Conservation (phyloP, 2,888 invertebrate genomes). For the Euphydryas editha region DNA sequence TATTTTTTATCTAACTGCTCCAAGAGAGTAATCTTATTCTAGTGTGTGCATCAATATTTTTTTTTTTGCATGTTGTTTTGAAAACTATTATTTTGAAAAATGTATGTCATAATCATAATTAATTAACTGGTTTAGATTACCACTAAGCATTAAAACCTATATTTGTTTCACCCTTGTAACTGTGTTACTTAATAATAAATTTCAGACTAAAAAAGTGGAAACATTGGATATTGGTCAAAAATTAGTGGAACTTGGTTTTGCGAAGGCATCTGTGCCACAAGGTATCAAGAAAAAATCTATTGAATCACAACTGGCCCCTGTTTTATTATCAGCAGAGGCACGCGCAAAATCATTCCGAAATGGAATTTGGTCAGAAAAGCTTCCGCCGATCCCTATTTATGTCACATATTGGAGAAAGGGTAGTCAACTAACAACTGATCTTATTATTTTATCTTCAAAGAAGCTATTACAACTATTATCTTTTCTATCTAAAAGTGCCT, state of each 20-base stretch:
- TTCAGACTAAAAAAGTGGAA: conserved; percentile 72
- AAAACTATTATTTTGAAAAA: no score
- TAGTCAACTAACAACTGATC: conserved; percentile 51
- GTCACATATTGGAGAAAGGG: conserved; percentile 71
- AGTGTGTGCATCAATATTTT: no score
- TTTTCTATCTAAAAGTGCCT: conserved; percentile 59
- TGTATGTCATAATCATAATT: no score
- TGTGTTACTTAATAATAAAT: neutral
- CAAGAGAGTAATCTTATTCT: no score
- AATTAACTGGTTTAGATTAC: no score
- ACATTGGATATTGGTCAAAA: conserved; percentile 74
- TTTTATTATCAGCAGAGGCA: conserved; percentile 68
- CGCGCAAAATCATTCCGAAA: conserved; percentile 67
- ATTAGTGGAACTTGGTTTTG: conserved; percentile 77
- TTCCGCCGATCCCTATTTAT: conserved; percentile 71
- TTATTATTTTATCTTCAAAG: conserved; percentile 54
- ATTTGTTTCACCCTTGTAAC: no score
- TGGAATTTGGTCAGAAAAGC: conserved; percentile 75
- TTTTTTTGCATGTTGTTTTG: no score
- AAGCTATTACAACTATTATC: conserved; percentile 56
- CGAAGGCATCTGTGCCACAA: conserved; percentile 66
- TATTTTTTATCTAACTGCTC: no score
- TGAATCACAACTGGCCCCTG: conserved; percentile 69
- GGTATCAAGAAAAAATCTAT: conserved; percentile 66
- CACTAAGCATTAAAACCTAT: no score